Evolutionary conservation across 2,113 vertebrate species (phyloP).

Genomic region (Nycticryphes semicollaris): DNA sequence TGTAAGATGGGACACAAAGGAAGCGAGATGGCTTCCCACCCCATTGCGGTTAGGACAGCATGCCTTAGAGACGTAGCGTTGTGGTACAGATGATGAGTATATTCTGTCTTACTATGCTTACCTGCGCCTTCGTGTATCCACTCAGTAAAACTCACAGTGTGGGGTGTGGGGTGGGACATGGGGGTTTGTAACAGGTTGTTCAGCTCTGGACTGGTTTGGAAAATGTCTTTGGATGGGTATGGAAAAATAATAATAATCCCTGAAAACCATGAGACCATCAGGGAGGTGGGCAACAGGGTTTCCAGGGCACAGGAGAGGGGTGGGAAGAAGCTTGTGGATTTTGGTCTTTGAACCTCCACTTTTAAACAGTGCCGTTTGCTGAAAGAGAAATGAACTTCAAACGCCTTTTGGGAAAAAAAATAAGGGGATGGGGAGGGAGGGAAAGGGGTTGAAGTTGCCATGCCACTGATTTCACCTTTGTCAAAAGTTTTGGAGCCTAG

Average conservation of each 20-base stretch:
- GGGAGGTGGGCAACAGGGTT: not conserved
- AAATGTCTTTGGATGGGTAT: not conserved
- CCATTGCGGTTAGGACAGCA: not conserved
- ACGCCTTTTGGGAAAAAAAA: not conserved
- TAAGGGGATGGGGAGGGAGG: not conserved
- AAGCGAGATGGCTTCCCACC: not conserved
- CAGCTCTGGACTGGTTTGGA: not conserved
- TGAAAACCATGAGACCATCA: not conserved
- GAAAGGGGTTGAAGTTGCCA: constrained; percentile 46
- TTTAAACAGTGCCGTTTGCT: constrained; percentile 66
- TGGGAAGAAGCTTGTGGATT: constrained; percentile 24
- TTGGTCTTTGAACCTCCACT: constrained; percentile 54
- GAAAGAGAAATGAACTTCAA: constrained; percentile 60
- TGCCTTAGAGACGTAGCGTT: constrained; percentile 10
- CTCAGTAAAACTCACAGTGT: not conserved
- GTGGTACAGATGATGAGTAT: not conserved
- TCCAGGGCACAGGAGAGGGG: not conserved
- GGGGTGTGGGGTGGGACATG: not conserved
- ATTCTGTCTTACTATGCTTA: not conserved
- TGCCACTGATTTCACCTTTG: constrained; percentile 56
- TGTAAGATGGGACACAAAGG: not conserved
- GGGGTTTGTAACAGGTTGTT: not conserved
- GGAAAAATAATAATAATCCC: not conserved
- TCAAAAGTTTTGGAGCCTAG: constrained; percentile 68
- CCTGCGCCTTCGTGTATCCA: not conserved